Conservation (phyloP, 2,797 vertebrate species). For the Eulemur albifrons region DNA sequence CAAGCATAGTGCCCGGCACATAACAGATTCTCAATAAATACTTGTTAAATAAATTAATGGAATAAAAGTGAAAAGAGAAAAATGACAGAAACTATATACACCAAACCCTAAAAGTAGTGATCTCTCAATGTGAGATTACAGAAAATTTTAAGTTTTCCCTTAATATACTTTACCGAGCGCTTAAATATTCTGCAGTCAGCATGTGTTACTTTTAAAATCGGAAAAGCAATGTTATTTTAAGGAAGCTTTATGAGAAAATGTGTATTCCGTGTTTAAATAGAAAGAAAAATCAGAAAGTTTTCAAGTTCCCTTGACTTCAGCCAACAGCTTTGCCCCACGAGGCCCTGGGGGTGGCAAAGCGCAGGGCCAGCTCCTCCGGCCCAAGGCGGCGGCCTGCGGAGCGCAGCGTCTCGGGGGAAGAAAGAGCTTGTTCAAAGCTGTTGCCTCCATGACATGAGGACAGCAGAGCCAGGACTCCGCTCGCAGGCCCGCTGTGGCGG, state of each 20-base stretch:
- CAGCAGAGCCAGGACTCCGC: background rate
- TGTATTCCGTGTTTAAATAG: background rate
- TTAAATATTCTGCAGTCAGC: background rate
- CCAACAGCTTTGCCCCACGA: background rate
- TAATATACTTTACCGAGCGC: background rate
- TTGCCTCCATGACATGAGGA: background rate
- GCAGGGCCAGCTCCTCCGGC: background rate
- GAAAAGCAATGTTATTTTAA: background rate
- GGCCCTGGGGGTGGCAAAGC: background rate
- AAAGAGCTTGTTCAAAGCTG: background rate
- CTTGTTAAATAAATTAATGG: background rate
- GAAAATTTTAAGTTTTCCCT: background rate
- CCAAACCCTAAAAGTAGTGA: background rate
- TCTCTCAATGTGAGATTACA: background rate
- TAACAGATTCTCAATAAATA: background rate
- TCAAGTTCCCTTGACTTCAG: background rate
- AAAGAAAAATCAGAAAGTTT: background rate
- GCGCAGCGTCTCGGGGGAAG: background rate
- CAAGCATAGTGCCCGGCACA: background rate
- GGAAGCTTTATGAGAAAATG: background rate
- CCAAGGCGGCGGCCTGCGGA: background rate
- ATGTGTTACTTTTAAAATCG: background rate
- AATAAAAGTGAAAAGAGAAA: background rate
- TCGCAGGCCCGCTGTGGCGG: background rate
- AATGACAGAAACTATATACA: background rate